Conservation (phyloP, 23 tunicate genomes). For the Trididemnum clinides region DNA sequence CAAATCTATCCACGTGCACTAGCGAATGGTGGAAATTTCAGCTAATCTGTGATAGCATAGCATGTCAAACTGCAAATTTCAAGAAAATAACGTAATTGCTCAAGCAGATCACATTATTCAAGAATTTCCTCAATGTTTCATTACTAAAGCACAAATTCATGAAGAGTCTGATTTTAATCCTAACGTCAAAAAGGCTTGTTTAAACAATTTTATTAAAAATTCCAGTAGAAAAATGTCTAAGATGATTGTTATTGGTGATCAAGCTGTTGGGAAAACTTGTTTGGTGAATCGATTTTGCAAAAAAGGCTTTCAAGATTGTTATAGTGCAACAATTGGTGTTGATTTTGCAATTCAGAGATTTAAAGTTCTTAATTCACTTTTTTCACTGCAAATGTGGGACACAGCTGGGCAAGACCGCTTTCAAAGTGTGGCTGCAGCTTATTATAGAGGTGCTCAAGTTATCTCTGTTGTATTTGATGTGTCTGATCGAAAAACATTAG, state of each 20-base stretch:
- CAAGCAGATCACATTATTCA: background rate
- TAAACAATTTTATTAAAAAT: background rate
- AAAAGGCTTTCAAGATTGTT: conserved; percentile 58
- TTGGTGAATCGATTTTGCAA: conserved; percentile 70
- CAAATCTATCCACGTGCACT: too few species aligned
- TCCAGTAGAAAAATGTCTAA: conserved; percentile 76
- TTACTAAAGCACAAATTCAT: conserved; percentile 45
- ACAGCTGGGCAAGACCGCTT: conserved; percentile 97
- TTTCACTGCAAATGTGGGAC: conserved; percentile 99
- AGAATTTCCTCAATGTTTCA: conserved; percentile 44
- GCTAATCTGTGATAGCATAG: too few species aligned
- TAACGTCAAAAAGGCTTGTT: conserved; percentile 44
- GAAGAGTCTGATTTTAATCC: conserved; percentile 68
- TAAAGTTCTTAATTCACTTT: conserved; percentile 80
- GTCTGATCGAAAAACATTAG: conserved; percentile 55
- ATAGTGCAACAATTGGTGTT: conserved; percentile 95
- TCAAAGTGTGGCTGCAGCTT: conserved; percentile 89
- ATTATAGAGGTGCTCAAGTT: conserved; percentile 66
- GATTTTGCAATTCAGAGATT: conserved; percentile 97
- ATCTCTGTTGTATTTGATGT: conserved; percentile 70
- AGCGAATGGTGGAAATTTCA: too few species aligned
- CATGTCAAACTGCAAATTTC: too few species aligned
- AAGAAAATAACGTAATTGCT: background rate
- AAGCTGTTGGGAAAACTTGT: conserved; percentile 81
- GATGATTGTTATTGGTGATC: conserved; percentile 88